Evolutionary conservation across 2,797 vertebrate genomes (phyloP).

Genomic region (Platalea minor): DNA sequence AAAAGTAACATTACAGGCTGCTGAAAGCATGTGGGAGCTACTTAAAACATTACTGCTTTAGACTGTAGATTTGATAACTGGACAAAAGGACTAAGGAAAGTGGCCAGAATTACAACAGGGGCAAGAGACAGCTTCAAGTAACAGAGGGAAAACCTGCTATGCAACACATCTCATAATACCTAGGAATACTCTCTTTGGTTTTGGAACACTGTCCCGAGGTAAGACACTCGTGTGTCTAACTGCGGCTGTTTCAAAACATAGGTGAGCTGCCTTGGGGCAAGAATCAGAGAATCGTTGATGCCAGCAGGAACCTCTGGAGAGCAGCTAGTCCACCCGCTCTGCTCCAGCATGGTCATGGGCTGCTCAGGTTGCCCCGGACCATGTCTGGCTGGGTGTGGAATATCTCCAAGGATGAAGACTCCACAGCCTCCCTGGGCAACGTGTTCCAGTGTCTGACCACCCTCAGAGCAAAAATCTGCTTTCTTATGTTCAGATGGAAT

Average conservation of each 20-base stretch:
- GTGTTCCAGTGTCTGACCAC: background rate
- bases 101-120: background rate
- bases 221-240: background rate
- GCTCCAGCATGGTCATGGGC: background rate
- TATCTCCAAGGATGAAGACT: background rate
- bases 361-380: background rate
- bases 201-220: background rate
- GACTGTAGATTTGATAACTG: background rate
- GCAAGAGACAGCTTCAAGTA: background rate
- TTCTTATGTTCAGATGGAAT: background rate
- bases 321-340: background rate
- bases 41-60: background rate
- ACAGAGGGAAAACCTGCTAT: background rate
- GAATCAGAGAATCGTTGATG: background rate
- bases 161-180: accelerated
- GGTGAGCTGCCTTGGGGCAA: background rate
- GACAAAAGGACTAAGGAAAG: background rate
- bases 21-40: background rate
- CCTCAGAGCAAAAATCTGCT: background rate
- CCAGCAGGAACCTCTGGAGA: background rate
- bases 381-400: background rate
- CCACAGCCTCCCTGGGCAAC: background rate
- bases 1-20: background rate
- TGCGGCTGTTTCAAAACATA: background rate
- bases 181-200: background rate